Evolutionary conservation across 2,113 vertebrate genomes (phyloP).

Genomic region (Odontophorus gujanensis): DNA sequence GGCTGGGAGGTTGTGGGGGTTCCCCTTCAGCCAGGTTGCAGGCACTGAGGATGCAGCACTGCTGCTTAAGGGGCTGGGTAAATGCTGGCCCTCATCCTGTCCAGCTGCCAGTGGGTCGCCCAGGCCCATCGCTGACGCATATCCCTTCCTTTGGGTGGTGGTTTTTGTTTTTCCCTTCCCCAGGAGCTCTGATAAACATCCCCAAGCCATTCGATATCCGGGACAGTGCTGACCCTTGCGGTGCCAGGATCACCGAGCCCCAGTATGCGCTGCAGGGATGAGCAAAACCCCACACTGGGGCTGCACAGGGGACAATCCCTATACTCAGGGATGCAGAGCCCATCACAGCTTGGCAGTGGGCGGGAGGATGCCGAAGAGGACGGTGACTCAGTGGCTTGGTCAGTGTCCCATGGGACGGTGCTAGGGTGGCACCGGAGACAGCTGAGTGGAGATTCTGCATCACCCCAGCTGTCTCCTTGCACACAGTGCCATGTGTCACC

Average conservation of each 20-base stretch:
- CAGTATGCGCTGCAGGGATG: fast-evolving
- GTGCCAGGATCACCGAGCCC: neutral
- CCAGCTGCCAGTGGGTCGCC: neutral
- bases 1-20: fast-evolving
- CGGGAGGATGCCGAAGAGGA: neutral
- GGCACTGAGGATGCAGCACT: neutral
- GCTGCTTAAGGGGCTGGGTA: fast-evolving
- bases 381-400: neutral
- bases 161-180: conserved; percentile 67
- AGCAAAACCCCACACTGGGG: neutral
- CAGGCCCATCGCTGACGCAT: conserved; percentile 64
- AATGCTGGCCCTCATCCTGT: neutral
- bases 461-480: neutral
- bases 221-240: conserved; percentile 53
- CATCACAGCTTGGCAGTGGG: neutral
- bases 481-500: neutral
- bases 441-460: neutral
- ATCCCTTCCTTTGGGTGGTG: conserved; percentile 64
- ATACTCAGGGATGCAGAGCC: neutral
- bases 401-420: fast-evolving
- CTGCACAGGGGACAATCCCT: neutral
- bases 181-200: conserved; percentile 65
- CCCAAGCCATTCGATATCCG: conserved; percentile 18
- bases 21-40: neutral
- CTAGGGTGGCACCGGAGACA: neutral